Evolutionary conservation across 2,888 invertebrate species (phyloP).

Genomic region (Antheraea assamensis): DNA sequence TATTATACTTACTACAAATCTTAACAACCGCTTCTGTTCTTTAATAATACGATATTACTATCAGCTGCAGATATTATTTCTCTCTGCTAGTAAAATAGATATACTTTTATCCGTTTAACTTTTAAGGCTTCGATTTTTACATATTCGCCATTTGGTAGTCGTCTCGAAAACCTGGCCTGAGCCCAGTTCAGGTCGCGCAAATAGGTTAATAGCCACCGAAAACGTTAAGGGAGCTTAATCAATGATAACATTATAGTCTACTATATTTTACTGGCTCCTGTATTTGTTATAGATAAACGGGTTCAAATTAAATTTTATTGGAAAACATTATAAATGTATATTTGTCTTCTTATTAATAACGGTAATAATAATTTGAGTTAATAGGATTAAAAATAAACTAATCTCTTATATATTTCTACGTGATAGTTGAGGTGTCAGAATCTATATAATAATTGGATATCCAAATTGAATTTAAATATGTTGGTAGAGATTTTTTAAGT

Average conservation of each 20-base stretch:
- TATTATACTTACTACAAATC: too few relatives aligned
- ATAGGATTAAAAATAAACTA: too few relatives aligned
- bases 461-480: too few relatives aligned
- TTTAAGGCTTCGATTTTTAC: slow-evolving; percentile 20
- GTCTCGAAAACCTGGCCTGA: slow-evolving; percentile 30
- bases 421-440: too few relatives aligned
- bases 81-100: background rate
- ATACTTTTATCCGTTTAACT: slow-evolving; percentile 7
- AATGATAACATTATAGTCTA: slow-evolving; percentile 56
- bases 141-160: slow-evolving; percentile 20
- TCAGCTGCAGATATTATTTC: background rate
- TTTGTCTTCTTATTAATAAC: too few relatives aligned
- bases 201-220: slow-evolving; percentile 66
- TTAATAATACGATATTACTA: background rate
- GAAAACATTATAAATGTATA: background rate
- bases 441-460: too few relatives aligned
- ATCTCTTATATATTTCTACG: too few relatives aligned
- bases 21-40: too few relatives aligned
- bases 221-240: slow-evolving; percentile 60
- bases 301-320: background rate
- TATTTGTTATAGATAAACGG: background rate
- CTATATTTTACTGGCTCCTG: slow-evolving; percentile 45
- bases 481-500: too few relatives aligned
- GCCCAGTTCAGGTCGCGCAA: slow-evolving; percentile 59
- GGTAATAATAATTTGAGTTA: too few relatives aligned